phyloP scores from a whole-genome alignment of 2,797 vertebrate species.

The Dallia pectoralis region DNA sequence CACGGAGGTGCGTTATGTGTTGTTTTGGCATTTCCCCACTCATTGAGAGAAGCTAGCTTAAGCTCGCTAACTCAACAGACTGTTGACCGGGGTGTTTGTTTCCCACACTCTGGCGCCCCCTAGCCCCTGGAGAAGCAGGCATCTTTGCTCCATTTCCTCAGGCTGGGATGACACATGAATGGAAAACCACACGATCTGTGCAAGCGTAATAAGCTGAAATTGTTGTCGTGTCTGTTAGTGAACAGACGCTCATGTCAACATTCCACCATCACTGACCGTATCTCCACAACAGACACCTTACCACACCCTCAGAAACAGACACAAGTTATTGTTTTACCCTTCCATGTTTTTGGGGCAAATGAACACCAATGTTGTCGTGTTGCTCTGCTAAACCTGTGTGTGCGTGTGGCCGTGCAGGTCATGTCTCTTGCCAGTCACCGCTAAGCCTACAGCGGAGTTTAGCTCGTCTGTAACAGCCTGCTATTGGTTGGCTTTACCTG shows the following conservation, averaged over 20 bases:
- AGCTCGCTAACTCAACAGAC: background rate
- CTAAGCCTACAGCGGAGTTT: background rate
- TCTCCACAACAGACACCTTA: background rate
- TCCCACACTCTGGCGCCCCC: background rate
- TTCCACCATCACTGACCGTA: background rate
- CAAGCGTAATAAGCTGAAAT: background rate
- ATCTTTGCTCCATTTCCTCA: constrained; percentile 8
- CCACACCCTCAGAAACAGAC: background rate
- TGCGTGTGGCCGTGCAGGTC: background rate
- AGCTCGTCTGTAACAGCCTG: background rate
- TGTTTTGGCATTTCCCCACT: background rate
- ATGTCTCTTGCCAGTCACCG: background rate
- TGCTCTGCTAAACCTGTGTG: background rate
- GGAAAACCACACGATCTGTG: constrained; percentile 6
- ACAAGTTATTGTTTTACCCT: background rate
- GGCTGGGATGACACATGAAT: background rate
- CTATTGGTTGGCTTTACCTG: background rate
- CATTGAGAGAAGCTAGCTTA: background rate
- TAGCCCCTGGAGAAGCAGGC: background rate
- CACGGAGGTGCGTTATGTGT: background rate
- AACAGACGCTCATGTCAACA: background rate
- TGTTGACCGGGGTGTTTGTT: background rate
- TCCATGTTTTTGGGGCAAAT: constrained; percentile 8
- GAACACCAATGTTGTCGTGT: constrained; percentile 8
- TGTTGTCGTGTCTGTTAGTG: constrained; percentile 4